Percentiles rank a stretch among this genome's conserved stretches.
Evolutionary conservation across 1,140 invertebrate species (phyloP).

Genomic region (Tetranychus cinnabarinus): DNA sequence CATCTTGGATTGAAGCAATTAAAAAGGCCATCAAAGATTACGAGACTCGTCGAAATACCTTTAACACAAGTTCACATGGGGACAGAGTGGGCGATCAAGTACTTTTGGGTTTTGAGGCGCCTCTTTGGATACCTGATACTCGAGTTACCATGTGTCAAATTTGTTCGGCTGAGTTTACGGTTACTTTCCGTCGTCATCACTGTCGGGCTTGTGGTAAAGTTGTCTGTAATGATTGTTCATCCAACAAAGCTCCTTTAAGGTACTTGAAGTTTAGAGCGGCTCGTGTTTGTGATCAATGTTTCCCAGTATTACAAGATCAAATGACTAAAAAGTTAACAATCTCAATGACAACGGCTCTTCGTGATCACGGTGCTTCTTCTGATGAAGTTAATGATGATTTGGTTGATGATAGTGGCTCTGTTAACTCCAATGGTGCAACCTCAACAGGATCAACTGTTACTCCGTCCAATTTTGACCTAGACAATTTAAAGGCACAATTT

Average conservation of each 20-base stretch:
- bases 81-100: background rate
- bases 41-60: conserved; percentile 13
- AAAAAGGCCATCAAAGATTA: conserved; percentile 36
- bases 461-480: background rate
- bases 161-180: conserved; percentile 42
- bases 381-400: background rate
- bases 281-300: conserved; percentile 35
- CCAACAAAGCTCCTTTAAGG: conserved; percentile 36
- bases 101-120: conserved; percentile 24
- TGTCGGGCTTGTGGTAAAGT: conserved; percentile 49
- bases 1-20: conserved; percentile 38
- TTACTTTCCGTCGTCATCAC: conserved; percentile 45
- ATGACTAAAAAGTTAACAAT: background rate
- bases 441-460: background rate
- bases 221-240: conserved; percentile 41
- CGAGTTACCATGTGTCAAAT: conserved; percentile 44
- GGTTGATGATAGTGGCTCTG: background rate
- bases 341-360: background rate
- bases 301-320: conserved; percentile 19
- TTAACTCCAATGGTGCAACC: background rate
- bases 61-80: background rate
- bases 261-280: conserved; percentile 33
- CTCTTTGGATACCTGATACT: conserved; percentile 39
- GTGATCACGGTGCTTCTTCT: background rate
- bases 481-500: background rate